Evolutionary conservation across 2,113 vertebrate species (phyloP).

Genomic region (Hemiscyllium ocellatum): DNA sequence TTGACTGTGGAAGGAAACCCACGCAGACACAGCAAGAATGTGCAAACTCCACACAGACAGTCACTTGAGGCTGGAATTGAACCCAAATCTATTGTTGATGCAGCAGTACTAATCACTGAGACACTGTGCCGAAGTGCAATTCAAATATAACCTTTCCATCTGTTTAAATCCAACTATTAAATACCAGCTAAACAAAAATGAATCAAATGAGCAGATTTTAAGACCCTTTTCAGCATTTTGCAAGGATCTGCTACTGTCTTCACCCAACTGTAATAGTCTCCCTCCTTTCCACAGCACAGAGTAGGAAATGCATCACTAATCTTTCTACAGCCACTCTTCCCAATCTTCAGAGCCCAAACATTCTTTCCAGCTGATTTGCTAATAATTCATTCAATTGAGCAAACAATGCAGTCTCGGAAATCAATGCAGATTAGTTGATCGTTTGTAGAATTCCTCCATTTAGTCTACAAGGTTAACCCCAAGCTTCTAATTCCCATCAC

Average conservation of each 20-base stretch:
- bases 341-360: background rate
- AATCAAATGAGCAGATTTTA: background rate
- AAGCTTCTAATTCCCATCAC: background rate
- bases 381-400: background rate
- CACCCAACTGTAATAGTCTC: background rate
- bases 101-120: too few species aligned
- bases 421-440: background rate
- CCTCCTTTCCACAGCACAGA: too few species aligned
- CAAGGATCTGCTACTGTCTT: background rate
- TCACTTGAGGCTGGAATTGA: too few species aligned
- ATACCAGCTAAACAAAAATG: background rate
- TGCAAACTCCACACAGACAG: too few species aligned
- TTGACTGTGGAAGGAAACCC: too few species aligned
- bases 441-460: background rate
- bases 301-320: too few species aligned
- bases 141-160: too few species aligned
- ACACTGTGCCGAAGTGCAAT: too few species aligned
- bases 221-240: background rate
- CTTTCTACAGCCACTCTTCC: background rate
- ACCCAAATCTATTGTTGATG: too few species aligned
- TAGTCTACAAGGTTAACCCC: background rate
- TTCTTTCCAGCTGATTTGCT: background rate
- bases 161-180: background rate
- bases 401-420: background rate
- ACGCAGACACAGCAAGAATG: too few species aligned